phyloP scores from a whole-genome alignment of 2,113 vertebrate species.

The Lepus timidus region DNA sequence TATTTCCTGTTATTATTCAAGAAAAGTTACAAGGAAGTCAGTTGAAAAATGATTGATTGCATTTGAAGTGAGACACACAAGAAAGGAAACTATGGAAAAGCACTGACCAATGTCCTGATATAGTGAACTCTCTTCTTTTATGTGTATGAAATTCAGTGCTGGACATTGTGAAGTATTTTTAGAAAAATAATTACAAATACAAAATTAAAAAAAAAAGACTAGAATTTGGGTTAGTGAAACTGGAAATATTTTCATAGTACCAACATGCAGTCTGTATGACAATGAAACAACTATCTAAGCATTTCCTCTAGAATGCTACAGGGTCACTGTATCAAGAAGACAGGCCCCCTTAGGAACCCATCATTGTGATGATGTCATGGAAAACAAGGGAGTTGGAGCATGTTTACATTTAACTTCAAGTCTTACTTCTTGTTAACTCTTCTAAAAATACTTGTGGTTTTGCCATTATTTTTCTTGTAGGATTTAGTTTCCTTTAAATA shows the following conservation, averaged over 20 bases:
- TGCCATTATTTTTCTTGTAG: conserved; percentile 27
- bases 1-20: conserved; percentile 52
- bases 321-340: not conserved
- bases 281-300: not conserved
- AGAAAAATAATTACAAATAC: not conserved
- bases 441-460: not conserved
- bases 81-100: not conserved
- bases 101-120: not conserved
- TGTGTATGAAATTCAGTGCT: not conserved
- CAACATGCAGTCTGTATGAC: not conserved
- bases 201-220: not conserved
- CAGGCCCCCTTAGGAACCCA: not conserved
- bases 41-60: conserved; percentile 44
- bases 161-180: not conserved
- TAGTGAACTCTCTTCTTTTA: not conserved
- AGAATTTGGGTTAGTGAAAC: conserved; percentile 43
- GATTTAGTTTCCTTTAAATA: conserved; percentile 51
- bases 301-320: not conserved
- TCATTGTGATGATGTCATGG: not conserved
- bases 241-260: conserved; percentile 24
- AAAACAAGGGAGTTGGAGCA: not conserved
- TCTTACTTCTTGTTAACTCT: not conserved
- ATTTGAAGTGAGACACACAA: conserved; percentile 33
- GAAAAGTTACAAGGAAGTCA: conserved; percentile 43
- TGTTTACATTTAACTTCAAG: not conserved